Evolutionary conservation across 2,797 vertebrate species (phyloP), one percentile per base, ranked within the genome.

Genomic region (Valencia hispanica): DNA sequence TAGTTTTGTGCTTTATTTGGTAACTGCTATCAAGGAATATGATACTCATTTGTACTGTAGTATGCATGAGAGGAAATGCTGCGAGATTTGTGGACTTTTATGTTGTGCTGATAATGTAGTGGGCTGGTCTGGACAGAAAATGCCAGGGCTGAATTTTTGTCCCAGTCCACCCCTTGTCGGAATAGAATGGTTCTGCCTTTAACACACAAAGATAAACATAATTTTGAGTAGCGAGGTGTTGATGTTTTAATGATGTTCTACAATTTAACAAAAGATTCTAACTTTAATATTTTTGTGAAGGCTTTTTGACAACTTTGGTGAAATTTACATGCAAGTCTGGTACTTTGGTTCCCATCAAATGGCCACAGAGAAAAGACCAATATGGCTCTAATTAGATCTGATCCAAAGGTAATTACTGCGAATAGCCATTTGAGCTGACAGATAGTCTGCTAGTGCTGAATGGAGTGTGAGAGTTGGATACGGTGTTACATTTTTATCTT

Each of bases 401-500:
- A 73, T 32, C 66, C 4, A 50, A 11, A 22, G 68, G 68, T 32
- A 63, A 82, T 81, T 79, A 57, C 70, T 59, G 73, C 55, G 57
- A 84, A 76, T 27, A 41, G 53, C 59, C 57, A 25, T 65, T 36
- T 55, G 30, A 71, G 63, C 63, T 2, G 80, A 50, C 36, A 45
- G 68, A 79, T 4, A 10, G 10, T 30, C 0, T 12, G 65, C 57
- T 51, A 59, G 65, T 22, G 66, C 48, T 68, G 79, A 68, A 47
- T 30, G 48, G 41, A 71, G 43, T 50, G 59, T 43, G 70, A 82
- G 75, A 47, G 65, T 22, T 71, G 57, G 76, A 69, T 25, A 72
- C 6, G 2, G 74, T 70, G 75, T 79, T 86, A 84, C 74, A 77
- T 81, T 84, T 87, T 82, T 82, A 89, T 90, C 82, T 87, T 83